Evolutionary conservation across 1,140 invertebrate genomes (phyloP), one percentile per base, ranked within the genome.

Genomic region (Ceratosolen fusciceps): DNA sequence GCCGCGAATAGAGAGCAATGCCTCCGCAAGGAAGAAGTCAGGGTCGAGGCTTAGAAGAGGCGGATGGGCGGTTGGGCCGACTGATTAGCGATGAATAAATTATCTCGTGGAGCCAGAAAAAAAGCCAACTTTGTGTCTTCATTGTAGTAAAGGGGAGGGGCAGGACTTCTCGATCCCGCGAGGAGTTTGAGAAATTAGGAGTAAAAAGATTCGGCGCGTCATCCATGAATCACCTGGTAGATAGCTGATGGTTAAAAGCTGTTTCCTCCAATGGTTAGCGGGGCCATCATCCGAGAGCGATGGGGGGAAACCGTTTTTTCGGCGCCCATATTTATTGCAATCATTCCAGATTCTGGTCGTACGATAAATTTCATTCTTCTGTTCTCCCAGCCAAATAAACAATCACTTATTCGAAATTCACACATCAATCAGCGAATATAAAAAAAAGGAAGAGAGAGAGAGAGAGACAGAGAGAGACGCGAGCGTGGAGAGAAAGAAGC

Each of bases 371-470:
- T 60, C 24, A 43, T 62, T 37, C 56, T 62, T 58, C 70, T 37
- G 26, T 56, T 49, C 29, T 0, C 21, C 26, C 37, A 2, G 19
- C 58, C 47, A 71, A 54, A 79, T 79, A 79, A 79, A 79, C 71
- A 68, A 74, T 79, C 77, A 68, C 58, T 74, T 74, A 67, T 74
- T 74, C 60, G 60, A 49, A 12, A 74, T 67, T 79, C 77, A 65
- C 77, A 74, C 77, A 79, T 79, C 77, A 68, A 79, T 79, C 77
- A 79, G 56, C 1, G 26, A 67, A 54, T 54, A 39, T 67, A 21
- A 60, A 39, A 74, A 68, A 31, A 52, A 58, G 24, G 58, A 39
- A 21, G 31, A 16, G 4, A 19, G 71, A 34, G 68, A 47, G 24
- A n/a, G 54, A n/a, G 54, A 14, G 54, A 21, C 31, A 29, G 39